These are phyloP conservation scores for Channa striata DNA, from an alignment of 2,797 vertebrate genomes.

Conservation along the genomic window DNA sequence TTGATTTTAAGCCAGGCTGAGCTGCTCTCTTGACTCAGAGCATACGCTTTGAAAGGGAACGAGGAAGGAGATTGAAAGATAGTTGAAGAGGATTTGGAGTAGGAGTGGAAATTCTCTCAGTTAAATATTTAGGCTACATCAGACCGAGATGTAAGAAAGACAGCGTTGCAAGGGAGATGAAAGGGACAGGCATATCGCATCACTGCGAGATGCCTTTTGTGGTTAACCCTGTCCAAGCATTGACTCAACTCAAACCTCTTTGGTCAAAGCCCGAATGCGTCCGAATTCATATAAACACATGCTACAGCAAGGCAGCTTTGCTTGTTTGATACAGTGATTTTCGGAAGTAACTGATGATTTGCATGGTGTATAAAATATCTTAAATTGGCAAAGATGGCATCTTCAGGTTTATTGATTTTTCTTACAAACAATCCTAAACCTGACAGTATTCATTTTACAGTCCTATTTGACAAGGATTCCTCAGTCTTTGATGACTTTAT, in stretches of 20 bases:
- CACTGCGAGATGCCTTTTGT: conserved; percentile 40
- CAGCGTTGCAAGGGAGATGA: conserved; percentile 53
- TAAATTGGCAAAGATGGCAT: not conserved
- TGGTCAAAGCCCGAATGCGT: conserved; percentile 29
- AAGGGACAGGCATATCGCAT: conserved; percentile 50
- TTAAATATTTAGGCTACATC: conserved; percentile 70
- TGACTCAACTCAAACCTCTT: conserved; percentile 44
- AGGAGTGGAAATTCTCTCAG: conserved; percentile 52
- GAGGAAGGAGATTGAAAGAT: conserved; percentile 49
- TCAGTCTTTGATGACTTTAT: conserved; percentile 2
- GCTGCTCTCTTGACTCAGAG: conserved; percentile 50
- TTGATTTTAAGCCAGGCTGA: conserved; percentile 48
- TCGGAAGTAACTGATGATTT: not conserved
- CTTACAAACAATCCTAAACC: not conserved
- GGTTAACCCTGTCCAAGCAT: conserved; percentile 58
- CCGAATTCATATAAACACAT: too few species aligned
- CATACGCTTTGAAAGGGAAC: conserved; percentile 43
- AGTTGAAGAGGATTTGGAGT: conserved; percentile 54
- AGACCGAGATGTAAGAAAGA: conserved; percentile 43
- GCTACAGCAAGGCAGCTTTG: not conserved
- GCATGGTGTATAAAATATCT: not conserved
- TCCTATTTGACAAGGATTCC: not conserved
- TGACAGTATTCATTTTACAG: not conserved
- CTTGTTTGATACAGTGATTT: not conserved
- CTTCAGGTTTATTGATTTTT: not conserved